These are phyloP conservation scores for Drosophila ercepeae DNA, from an alignment of 1,140 invertebrate genomes.

Conservation along the genomic window DNA sequence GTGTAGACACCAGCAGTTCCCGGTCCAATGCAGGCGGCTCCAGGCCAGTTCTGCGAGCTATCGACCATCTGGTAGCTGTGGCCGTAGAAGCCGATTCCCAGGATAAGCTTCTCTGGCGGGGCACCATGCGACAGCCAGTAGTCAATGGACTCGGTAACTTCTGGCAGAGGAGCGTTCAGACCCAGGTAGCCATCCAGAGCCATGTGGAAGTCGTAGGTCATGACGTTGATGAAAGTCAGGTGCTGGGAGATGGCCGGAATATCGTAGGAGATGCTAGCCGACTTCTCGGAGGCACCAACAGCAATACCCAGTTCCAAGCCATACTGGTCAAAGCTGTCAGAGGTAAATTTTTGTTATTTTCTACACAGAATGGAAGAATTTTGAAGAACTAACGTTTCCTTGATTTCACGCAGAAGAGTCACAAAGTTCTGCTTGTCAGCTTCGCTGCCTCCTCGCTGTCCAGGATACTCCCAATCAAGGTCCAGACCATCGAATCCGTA, in stretches of 20 bases:
- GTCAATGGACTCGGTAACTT: constrained; percentile 61
- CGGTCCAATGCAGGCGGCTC: constrained; percentile 85
- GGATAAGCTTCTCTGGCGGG: constrained; percentile 85
- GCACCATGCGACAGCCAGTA: constrained; percentile 82
- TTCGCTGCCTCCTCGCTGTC: constrained; percentile 84
- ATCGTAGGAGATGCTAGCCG: constrained; percentile 86
- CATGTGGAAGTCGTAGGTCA: constrained; percentile 90
- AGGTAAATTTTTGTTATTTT: constrained; percentile 53
- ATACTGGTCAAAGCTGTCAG: constrained; percentile 75
- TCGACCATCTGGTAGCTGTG: constrained; percentile 87
- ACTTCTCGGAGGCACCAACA: constrained; percentile 85
- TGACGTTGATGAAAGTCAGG: constrained; percentile 87
- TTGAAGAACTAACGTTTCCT: constrained; percentile 80
- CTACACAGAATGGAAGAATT: fast-evolving
- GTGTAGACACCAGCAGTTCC: constrained; percentile 89
- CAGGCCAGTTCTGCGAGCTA: constrained; percentile 84
- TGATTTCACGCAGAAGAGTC: constrained; percentile 84
- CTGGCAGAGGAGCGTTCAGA: constrained; percentile 86
- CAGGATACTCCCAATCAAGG: constrained; percentile 88
- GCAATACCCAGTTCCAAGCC: constrained; percentile 86
- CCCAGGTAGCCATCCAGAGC: constrained; percentile 84
- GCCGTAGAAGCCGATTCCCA: constrained; percentile 89
- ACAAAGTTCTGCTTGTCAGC: constrained; percentile 85
- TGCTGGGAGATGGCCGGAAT: constrained; percentile 85
- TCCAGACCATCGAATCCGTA: constrained; percentile 88